Evolutionary conservation across 2,888 invertebrate species (phyloP).

Genomic region (Volucella zonaria): DNA sequence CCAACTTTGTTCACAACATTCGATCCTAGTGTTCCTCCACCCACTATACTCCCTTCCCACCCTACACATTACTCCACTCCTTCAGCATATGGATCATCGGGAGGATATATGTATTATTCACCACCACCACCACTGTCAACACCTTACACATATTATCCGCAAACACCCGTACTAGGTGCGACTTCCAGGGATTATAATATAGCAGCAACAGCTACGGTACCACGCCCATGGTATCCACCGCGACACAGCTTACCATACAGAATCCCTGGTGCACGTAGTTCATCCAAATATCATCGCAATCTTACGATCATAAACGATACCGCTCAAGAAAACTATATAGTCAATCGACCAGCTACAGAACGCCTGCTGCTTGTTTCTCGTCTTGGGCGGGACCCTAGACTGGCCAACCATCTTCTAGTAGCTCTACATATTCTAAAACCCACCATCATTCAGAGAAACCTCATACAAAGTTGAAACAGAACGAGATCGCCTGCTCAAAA

Average conservation of each 20-base stretch:
- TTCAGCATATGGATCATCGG: constrained; percentile 69
- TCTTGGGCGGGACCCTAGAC: constrained; percentile 10
- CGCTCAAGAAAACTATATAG: constrained; percentile 43
- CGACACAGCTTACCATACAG: constrained; percentile 43
- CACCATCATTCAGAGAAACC: constrained; percentile 70
- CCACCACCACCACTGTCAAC: constrained; percentile 47
- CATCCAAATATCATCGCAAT: constrained; percentile 58
- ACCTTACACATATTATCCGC: constrained; percentile 59
- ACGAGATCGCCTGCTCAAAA: constrained; percentile 84
- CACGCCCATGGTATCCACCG: constrained; percentile 55
- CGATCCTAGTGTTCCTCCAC: constrained; percentile 76
- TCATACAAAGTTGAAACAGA: constrained; percentile 82
- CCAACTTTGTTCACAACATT: constrained; percentile 35
- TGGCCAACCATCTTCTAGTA: not conserved
- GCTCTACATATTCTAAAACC: constrained; percentile 20
- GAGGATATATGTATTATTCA: constrained; percentile 42
- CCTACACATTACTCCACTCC: constrained; percentile 65
- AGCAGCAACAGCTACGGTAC: not conserved
- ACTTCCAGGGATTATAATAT: constrained; percentile 16
- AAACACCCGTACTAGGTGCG: constrained; percentile 57
- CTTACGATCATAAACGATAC: constrained; percentile 45
- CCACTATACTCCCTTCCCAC: constrained; percentile 59
- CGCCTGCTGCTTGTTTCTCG: constrained; percentile 18
- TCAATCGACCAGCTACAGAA: constrained; percentile 42
- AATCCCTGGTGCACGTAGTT: constrained; percentile 29